A percentile compares a stretch with the other conserved stretches of the same genome.
These are phyloP conservation scores for Martes martes DNA, from an alignment of 2,113 vertebrate species.

Conservation along the genomic window DNA sequence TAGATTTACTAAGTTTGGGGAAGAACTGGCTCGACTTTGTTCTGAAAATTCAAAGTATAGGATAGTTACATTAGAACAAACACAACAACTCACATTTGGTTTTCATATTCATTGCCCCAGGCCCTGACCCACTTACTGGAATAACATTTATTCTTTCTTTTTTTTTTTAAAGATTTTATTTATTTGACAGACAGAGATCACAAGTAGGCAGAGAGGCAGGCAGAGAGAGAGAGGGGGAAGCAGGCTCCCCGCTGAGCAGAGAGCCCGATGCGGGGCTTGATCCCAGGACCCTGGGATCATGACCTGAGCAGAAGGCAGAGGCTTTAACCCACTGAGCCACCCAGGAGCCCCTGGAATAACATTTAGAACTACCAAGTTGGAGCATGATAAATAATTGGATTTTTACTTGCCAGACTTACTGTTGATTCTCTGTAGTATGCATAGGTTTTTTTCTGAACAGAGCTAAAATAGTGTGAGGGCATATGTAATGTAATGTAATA, in stretches of 20 bases:
- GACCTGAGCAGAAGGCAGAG: no score
- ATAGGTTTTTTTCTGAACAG: not conserved
- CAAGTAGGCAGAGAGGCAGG: no score
- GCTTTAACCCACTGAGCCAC: no score
- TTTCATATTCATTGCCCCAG: not conserved
- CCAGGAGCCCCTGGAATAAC: not conserved
- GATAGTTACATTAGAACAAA: not conserved
- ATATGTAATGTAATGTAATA: not conserved
- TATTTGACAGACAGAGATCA: no score
- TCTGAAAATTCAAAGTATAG: not conserved
- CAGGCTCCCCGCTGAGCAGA: no score
- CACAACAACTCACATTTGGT: not conserved
- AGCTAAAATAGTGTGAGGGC: not conserved
- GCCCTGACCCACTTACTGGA: not conserved
- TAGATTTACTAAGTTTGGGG: not conserved
- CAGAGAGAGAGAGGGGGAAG: no score
- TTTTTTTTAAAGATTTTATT: no score
- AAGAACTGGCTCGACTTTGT: not conserved
- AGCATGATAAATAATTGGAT: not conserved
- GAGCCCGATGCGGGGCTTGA: accelerated
- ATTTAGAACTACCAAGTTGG: not conserved
- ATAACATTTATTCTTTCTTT: not conserved
- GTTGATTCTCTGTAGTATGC: not conserved
- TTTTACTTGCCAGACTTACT: not conserved
- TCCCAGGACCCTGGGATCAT: no score